Evolutionary conservation across 2,113 vertebrate species (phyloP).

Genomic region (Caranx melampygus): DNA sequence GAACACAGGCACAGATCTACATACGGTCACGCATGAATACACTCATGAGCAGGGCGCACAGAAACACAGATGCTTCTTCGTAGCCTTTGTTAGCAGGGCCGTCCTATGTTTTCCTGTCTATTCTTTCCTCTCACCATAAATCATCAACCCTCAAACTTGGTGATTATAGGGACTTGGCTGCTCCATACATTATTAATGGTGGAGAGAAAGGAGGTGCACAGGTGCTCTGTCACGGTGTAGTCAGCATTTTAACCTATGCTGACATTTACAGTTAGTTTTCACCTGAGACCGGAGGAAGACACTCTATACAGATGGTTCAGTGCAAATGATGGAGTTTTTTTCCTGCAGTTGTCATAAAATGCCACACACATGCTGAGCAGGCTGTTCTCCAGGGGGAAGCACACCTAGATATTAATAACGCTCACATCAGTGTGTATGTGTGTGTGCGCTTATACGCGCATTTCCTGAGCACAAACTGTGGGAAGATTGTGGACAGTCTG

Average conservation of each 20-base stretch:
- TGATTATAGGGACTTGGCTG: slow-evolving; percentile 54
- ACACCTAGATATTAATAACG: slow-evolving; percentile 72
- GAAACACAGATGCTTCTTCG: slow-evolving; percentile 70
- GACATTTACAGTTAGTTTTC: slow-evolving; percentile 74
- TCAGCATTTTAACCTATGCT: slow-evolving; percentile 79
- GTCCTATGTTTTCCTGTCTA: slow-evolving; percentile 41
- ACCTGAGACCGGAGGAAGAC: slow-evolving; percentile 64
- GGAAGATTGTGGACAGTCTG: slow-evolving; percentile 39
- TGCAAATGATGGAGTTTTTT: slow-evolving; percentile 62
- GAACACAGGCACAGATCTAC: slow-evolving; percentile 65
- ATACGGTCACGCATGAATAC: slow-evolving; percentile 71
- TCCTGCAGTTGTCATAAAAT: slow-evolving; percentile 74
- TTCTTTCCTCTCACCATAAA: slow-evolving; percentile 55
- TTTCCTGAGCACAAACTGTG: slow-evolving; percentile 53
- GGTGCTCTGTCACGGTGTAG: slow-evolving; percentile 73
- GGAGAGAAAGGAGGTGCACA: slow-evolving; percentile 52
- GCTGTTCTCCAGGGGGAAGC: slow-evolving; percentile 69
- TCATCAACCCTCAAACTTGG: slow-evolving; percentile 59
- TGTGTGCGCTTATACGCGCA: slow-evolving; percentile 27
- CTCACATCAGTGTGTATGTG: slow-evolving; percentile 30
- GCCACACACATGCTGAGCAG: slow-evolving; percentile 76
- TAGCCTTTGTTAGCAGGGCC: slow-evolving; percentile 45
- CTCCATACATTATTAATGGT: slow-evolving; percentile 60
- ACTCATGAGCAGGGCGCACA: slow-evolving; percentile 48
- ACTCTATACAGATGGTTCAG: slow-evolving; percentile 65